Percentiles rank a stretch among this genome's conserved stretches.
Conservation (phyloP, 2,113 vertebrate species). For the Campylomormyrus tamandua region DNA sequence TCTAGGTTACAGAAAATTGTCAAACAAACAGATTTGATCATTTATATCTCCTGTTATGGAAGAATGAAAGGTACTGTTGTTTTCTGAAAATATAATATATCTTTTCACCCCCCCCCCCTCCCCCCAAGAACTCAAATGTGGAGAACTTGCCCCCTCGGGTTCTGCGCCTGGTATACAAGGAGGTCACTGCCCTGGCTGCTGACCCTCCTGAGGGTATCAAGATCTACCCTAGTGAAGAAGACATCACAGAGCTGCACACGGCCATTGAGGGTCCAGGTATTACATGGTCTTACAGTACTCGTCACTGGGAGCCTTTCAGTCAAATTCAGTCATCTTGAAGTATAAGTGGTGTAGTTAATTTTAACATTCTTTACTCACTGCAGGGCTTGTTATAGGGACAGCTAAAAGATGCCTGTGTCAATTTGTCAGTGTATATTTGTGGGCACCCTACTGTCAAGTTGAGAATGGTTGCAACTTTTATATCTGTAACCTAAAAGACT, state of each 20-base stretch:
- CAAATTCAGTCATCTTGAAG: background rate
- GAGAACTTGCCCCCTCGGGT: conserved; percentile 89
- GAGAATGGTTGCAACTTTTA: background rate
- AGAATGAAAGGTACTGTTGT: background rate
- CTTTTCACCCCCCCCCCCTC: background rate
- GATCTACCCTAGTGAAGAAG: conserved; percentile 85
- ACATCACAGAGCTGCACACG: conserved; percentile 84
- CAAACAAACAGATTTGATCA: background rate
- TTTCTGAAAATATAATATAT: background rate
- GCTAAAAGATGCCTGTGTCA: background rate
- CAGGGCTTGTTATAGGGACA: background rate
- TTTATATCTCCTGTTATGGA: background rate
- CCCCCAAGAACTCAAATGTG: conserved; percentile 76
- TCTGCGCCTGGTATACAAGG: conserved; percentile 88
- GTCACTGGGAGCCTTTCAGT: background rate
- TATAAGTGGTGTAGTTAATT: background rate
- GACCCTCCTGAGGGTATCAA: conserved; percentile 88
- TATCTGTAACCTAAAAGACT: background rate
- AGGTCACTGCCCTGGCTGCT: conserved; percentile 75
- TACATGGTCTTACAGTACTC: background rate
- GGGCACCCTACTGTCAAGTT: background rate
- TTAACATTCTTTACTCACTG: background rate
- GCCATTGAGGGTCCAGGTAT: conserved; percentile 87
- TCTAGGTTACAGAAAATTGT: background rate
- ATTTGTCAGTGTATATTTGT: background rate